Conservation (phyloP, 2,113 vertebrate species). For the Prionailurus viverrinus region DNA sequence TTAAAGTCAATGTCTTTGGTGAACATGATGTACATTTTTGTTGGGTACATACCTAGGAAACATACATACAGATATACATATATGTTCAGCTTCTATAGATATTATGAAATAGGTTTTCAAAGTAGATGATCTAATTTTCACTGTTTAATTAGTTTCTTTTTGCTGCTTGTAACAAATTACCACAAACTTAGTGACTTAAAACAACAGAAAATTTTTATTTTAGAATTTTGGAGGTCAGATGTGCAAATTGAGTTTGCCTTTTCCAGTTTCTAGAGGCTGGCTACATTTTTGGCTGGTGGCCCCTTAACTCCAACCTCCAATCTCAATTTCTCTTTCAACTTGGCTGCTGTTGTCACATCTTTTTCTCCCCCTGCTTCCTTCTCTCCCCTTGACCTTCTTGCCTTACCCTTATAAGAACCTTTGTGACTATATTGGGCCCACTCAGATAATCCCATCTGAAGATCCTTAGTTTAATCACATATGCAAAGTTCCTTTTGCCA, state of each 20-base stretch:
- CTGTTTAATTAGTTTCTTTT: background rate
- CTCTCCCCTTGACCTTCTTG: background rate
- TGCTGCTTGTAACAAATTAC: background rate
- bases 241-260: background rate
- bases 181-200: background rate
- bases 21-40: background rate
- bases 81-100: background rate
- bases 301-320: background rate
- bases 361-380: background rate
- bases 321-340: background rate
- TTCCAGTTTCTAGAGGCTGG: background rate
- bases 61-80: background rate
- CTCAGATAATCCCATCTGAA: background rate
- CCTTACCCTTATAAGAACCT: background rate
- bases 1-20: background rate
- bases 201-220: background rate
- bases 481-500: background rate
- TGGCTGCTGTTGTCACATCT: background rate
- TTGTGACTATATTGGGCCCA: background rate
- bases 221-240: background rate
- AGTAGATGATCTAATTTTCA: slow-evolving; percentile 36
- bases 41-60: background rate
- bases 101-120: background rate
- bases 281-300: background rate
- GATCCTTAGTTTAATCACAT: slow-evolving; percentile 31